A percentile compares a stretch with the other conserved stretches of the same genome.
Evolutionary conservation across 2,797 vertebrate species (phyloP).

Genomic region (Thalassophryne amazonica): DNA sequence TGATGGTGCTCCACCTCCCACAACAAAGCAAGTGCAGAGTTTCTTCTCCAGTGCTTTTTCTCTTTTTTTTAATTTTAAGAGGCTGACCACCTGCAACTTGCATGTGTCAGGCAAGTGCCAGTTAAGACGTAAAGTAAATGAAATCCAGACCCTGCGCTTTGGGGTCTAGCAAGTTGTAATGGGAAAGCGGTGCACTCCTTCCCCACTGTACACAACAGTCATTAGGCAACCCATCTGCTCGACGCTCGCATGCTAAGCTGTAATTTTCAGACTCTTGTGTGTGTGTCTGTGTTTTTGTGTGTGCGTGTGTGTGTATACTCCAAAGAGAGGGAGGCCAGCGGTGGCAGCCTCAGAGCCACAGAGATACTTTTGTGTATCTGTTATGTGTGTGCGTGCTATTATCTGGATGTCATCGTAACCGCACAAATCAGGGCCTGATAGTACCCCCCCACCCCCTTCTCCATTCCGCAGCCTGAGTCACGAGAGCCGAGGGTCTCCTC

Average conservation of each 20-base stretch:
- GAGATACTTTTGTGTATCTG: constrained; percentile 29
- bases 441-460: constrained; percentile 64
- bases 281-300: constrained; percentile 60
- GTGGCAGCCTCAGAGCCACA: constrained; percentile 20
- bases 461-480: constrained; percentile 72
- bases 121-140: constrained; percentile 74
- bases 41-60: constrained; percentile 30
- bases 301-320: constrained; percentile 2
- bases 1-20: constrained; percentile 15
- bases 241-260: constrained; percentile 80
- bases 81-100: constrained; percentile 71
- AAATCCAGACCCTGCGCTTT: constrained; percentile 67
- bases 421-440: constrained; percentile 79
- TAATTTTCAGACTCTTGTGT: constrained; percentile 82
- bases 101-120: constrained; percentile 63
- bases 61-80: constrained; percentile 21
- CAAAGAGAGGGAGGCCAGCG: constrained; percentile 62
- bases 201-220: constrained; percentile 79
- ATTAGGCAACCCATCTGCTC: constrained; percentile 85
- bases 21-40: constrained; percentile 43
- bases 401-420: constrained; percentile 80
- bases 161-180: constrained; percentile 62
- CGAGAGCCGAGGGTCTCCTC: constrained; percentile 75
- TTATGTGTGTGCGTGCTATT: constrained; percentile 45
- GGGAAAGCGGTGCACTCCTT: constrained; percentile 69